phyloP scores from a whole-genome alignment of 2,113 vertebrate species.

The Mixornis gularis region DNA sequence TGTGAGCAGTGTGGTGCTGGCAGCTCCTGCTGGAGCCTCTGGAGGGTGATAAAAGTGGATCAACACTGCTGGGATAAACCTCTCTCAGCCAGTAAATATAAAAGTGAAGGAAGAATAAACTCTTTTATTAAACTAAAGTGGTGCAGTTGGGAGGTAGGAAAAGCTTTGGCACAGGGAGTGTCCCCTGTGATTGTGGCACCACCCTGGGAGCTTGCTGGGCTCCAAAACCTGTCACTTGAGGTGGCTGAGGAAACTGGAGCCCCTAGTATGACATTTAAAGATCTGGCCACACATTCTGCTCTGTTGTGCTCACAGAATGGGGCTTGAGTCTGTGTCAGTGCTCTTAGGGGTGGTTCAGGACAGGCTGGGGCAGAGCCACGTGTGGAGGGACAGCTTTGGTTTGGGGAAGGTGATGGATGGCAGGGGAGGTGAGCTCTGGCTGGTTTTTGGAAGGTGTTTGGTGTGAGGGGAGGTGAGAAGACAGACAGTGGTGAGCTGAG shows the following conservation, averaged over 20 bases:
- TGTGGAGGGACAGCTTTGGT: not conserved
- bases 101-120: not conserved
- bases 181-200: not conserved
- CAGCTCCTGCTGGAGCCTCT: not conserved
- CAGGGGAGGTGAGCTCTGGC: not conserved
- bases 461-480: not conserved
- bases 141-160: not conserved
- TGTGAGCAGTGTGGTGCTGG: not conserved
- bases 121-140: not conserved
- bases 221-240: not conserved
- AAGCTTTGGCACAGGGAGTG: not conserved
- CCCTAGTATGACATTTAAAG: accelerated
- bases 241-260: accelerated
- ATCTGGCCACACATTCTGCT: not conserved
- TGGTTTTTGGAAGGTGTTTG: not conserved
- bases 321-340: not conserved
- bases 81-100: not conserved
- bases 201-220: not conserved
- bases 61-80: not conserved
- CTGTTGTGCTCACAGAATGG: accelerated
- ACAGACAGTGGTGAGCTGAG: not conserved
- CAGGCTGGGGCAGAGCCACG: not conserved
- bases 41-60: not conserved
- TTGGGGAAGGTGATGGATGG: not conserved
- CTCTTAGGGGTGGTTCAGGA: not conserved